Evolutionary conservation across 2,797 vertebrate species (phyloP), one percentile per base, ranked within the genome.

Genomic region (Neoniphon sammara): DNA sequence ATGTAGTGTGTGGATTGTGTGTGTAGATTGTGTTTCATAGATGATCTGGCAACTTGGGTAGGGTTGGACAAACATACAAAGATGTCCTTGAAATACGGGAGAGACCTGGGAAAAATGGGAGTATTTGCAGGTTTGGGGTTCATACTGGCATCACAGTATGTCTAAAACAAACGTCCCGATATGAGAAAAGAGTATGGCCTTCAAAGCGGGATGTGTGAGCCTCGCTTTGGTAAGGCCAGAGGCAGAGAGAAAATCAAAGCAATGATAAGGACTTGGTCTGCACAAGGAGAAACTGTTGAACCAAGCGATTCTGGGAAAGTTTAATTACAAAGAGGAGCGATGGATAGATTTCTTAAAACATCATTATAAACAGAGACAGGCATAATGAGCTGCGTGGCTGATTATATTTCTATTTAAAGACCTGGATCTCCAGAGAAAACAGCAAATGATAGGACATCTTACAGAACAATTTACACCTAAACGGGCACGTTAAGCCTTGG

Each of bases 341-440:
- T 82, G 74, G 80, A 86, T 73, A 79, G 77, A 85, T 91, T 88
- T 88, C 71, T 85, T 82, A 72, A 84, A 81, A 82, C 78, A 85
- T 84, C 80, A 72, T 83, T 85, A 87, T 80, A 87, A 89, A 89
- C 80, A 89, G 46, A 85, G 81, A 82, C 64, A 78, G 72, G 55
- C 57, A 75, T 82, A 88, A 87, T 71, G 66, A 78, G 78, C 62
- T 68, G 58, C 62, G 62, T 44, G 60, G 58, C 63, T 88, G 71
- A 81, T 89, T 85, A 83, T 83, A 73, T 81, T 87, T 85, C 74
- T 85, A 64, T 87, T 90, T 80, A 78, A 89, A 85, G 77, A 70
- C 55, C 55, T 71, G 49, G 59, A 81, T 84, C 82, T 85, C 47
- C 55, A 71, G 66, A 80, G 74, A 80, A 76, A 60, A 71, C 64